Conservation (phyloP, 2,113 vertebrate species). For the Poeciliopsis retropinna region DNA sequence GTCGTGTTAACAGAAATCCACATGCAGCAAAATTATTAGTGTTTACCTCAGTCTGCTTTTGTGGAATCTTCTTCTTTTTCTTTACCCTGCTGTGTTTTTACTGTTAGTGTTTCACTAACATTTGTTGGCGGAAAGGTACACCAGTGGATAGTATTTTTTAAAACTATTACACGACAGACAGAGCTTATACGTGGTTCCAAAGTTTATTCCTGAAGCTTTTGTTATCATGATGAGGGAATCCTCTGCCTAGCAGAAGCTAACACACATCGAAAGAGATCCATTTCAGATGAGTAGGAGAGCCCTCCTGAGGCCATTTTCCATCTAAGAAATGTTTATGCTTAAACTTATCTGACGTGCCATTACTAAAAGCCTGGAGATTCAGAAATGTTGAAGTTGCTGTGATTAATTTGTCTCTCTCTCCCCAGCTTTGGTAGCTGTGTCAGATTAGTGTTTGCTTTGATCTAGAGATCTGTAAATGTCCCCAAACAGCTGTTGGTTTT, state of each 20-base stretch:
- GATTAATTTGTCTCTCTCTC: constrained; percentile 7
- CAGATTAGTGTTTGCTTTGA: constrained; percentile 27
- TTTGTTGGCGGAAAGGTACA: not conserved
- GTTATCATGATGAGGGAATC: not conserved
- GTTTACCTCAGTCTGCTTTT: no score
- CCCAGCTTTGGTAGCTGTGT: not conserved
- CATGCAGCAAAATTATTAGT: no score
- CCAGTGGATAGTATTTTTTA: no score
- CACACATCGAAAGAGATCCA: not conserved
- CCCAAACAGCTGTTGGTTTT: constrained; percentile 17
- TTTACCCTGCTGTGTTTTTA: not conserved
- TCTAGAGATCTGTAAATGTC: constrained; percentile 32
- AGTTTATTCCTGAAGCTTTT: not conserved
- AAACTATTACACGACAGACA: not conserved
- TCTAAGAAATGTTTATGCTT: not conserved
- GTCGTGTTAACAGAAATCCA: no score
- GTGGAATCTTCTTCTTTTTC: no score
- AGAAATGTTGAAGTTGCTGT: constrained; percentile 1
- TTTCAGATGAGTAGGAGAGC: not conserved
- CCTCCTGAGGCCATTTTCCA: not conserved
- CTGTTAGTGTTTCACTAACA: not conserved
- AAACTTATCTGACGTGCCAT: constrained; percentile 4
- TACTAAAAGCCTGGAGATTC: not conserved
- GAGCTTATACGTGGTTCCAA: not conserved
- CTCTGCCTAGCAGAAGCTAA: not conserved